These are phyloP conservation scores for Neoscelio sp. DNA, from an alignment of 2,888 invertebrate species.

Conservation along the genomic window DNA sequence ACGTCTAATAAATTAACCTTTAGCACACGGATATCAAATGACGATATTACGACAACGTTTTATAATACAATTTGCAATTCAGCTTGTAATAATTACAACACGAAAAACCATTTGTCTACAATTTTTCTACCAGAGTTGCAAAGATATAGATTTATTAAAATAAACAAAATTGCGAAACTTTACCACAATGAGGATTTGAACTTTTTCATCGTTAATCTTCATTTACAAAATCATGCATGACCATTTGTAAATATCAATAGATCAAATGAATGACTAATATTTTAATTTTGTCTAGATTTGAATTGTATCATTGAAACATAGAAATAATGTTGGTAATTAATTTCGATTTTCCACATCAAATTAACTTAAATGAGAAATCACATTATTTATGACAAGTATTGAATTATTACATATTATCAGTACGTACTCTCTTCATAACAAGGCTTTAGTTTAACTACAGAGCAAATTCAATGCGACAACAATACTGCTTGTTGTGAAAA, in stretches of 20 bases:
- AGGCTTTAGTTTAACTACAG: conserved; percentile 46
- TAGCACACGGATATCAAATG: conserved; percentile 11
- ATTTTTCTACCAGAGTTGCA: too few relatives aligned
- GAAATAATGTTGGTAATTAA: conserved; percentile 34
- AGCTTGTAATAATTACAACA: too few relatives aligned
- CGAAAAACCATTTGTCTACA: too few relatives aligned
- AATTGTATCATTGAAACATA: too few relatives aligned
- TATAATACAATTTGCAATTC: too few relatives aligned
- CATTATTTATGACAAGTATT: conserved; percentile 46
- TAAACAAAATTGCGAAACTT: too few relatives aligned
- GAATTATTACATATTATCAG: conserved; percentile 61
- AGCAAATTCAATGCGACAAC: conserved; percentile 50
- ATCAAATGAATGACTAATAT: too few relatives aligned
- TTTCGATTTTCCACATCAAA: conserved; percentile 32
- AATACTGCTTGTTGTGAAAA: conserved; percentile 54
- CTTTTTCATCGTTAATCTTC: too few relatives aligned
- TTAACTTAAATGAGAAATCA: conserved; percentile 52
- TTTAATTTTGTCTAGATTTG: neutral
- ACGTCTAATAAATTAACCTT: conserved; percentile 50
- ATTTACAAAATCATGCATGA: too few relatives aligned
- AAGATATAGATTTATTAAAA: too few relatives aligned
- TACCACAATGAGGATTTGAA: too few relatives aligned
- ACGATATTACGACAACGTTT: conserved; percentile 21
- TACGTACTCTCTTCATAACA: conserved; percentile 50
- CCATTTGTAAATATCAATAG: too few relatives aligned